phyloP scores from a whole-genome alignment of 2,888 invertebrate species.

The Sympetrum striolatum region DNA sequence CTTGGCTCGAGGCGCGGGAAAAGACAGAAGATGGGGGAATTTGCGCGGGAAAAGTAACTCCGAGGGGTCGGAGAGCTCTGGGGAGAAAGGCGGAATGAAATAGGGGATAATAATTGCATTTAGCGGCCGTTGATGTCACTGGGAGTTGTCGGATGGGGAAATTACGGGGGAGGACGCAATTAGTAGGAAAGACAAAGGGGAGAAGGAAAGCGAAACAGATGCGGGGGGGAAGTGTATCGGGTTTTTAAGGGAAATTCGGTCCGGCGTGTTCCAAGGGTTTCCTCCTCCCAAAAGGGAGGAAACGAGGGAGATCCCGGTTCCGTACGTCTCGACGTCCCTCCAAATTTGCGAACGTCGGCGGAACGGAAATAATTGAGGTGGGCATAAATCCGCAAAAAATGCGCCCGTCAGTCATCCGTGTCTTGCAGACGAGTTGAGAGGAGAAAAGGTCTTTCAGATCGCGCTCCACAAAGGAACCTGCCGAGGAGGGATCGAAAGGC shows the following conservation, averaged over 20 bases:
- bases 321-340: too few relatives aligned
- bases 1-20: background rate
- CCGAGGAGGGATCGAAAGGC: too few relatives aligned
- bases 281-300: background rate
- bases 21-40: background rate
- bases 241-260: background rate
- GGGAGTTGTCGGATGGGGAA: background rate
- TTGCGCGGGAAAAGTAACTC: background rate
- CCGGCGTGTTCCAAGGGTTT: background rate
- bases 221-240: background rate
- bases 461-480: too few relatives aligned
- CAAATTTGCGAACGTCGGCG: too few relatives aligned
- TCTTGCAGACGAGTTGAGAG: too few relatives aligned
- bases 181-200: background rate
- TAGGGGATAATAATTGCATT: background rate
- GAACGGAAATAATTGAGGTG: too few relatives aligned
- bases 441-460: too few relatives aligned
- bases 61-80: background rate
- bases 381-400: too few relatives aligned
- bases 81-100: background rate
- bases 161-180: background rate
- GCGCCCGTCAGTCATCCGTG: too few relatives aligned
- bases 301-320: too few relatives aligned
- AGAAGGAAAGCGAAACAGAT: background rate
- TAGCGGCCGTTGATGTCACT: conserved; percentile 25